Percentiles rank a stretch among this genome's conserved stretches.
phyloP scores from a whole-genome alignment of 2,888 invertebrate genomes.

The Pecten maximus region DNA sequence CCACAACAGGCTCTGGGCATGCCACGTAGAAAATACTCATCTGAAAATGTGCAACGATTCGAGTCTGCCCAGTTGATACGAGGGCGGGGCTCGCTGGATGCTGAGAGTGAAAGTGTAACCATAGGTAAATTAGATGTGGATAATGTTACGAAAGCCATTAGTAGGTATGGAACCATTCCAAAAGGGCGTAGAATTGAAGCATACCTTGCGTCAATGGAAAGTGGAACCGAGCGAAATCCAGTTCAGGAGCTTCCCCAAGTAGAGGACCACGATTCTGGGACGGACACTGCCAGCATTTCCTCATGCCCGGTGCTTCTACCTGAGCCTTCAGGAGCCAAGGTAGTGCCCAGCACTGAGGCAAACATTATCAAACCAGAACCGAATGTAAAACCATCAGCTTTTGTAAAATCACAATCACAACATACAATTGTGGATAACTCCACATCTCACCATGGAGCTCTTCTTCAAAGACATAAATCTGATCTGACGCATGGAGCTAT shows the following conservation, averaged over 20 bases:
- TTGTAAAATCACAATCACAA: constrained; percentile 80
- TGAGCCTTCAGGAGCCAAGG: constrained; percentile 36
- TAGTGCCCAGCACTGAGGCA: not conserved
- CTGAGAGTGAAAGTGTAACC: constrained; percentile 63
- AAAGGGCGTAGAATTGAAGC: constrained; percentile 98
- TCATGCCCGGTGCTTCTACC: constrained; percentile 68
- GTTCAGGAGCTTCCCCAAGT: constrained; percentile 67
- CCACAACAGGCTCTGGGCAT: constrained; percentile 70
- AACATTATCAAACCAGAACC: constrained; percentile 73
- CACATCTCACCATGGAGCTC: constrained; percentile 74
- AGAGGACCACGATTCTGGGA: constrained; percentile 77
- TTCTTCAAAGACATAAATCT: constrained; percentile 77
- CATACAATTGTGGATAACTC: constrained; percentile 74
- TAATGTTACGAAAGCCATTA: constrained; percentile 94
- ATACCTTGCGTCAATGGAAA: constrained; percentile 92
- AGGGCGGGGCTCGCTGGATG: constrained; percentile 63
- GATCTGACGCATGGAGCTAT: constrained; percentile 77
- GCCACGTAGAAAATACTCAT: constrained; percentile 62
- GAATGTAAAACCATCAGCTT: constrained; percentile 78
- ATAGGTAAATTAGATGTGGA: constrained; percentile 97
- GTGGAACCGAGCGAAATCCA: constrained; percentile 74
- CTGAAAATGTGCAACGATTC: constrained; percentile 46
- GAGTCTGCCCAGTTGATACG: constrained; percentile 45
- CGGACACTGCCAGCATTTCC: constrained; percentile 75
- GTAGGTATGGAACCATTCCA: constrained; percentile 97